Base-by-base conservation (phyloP, 1,140 invertebrate genomes). In the Colletes gigas region DNA sequence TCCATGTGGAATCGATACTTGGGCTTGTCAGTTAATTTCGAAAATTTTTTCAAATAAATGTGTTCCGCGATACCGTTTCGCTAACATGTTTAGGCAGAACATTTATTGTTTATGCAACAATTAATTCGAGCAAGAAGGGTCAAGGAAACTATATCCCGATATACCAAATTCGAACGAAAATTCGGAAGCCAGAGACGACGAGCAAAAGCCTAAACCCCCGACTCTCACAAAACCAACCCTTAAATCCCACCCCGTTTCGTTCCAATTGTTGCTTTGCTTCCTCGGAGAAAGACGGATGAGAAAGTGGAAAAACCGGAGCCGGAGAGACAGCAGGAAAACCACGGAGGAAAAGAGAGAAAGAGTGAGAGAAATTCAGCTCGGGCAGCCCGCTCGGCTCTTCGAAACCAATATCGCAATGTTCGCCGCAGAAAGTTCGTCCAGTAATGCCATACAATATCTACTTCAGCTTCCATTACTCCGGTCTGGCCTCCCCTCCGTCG, bases 391-490 rank as follows among this genome's bases (percentile, higher is more conserved):
- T 62, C 71, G 55, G 55, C 83, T 85, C 85, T 82, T 85, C 88
- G 90, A 92, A 93, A 92, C 92, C 91, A 92, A 92, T 92, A 92
- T 92, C 85, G 90, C 90, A 89, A 91, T 92, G 91, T 91, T 92
- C 85, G 83, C 86, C 83, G 88, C 83, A 85, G 84, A 91, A 92
- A 92, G 91, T 92, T 92, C 89, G 88, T 86, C 89, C 88, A 82
- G 91, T 93, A 92, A 92, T 92, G 88, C 91, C 91, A 89, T 91
- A 90, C 89, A 91, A 92, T 92, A 92, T 92, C 90, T 91, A 91
- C 91, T 91, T 85, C 86, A 90, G 91, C 91, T 93, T 92, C 91
- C 92, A 93, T 93, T 92, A 92, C 91, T 92, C 89, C 89, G 91
- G 79, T 88, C 84, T 75, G 77, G 78, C 76, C 70, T 82, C 80